A percentile compares a stretch with the other conserved stretches of the same genome.
Evolutionary conservation across 2,888 invertebrate genomes (phyloP).

Genomic region (Microctonus brassicae): DNA sequence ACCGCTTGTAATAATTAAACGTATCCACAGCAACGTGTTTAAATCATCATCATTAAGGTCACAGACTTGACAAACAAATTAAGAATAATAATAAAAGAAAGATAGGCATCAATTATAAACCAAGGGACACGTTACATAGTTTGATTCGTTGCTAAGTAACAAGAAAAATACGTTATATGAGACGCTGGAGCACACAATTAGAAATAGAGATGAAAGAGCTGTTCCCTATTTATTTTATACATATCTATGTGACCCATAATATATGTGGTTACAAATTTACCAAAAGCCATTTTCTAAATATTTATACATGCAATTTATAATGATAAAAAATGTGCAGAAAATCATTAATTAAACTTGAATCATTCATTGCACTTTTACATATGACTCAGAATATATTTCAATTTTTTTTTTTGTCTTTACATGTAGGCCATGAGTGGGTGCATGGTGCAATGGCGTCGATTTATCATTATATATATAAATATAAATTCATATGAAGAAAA

Average conservation of each 20-base stretch:
- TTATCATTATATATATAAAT: not conserved
- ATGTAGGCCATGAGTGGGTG: slow-evolving; percentile 30
- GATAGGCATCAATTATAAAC: not conserved
- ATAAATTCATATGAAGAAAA: not conserved
- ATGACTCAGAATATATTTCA: slow-evolving; percentile 1
- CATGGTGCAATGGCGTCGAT: not conserved
- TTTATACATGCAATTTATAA: not conserved
- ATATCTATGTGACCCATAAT: too few species aligned
- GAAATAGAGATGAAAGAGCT: too few species aligned
- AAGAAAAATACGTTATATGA: not conserved
- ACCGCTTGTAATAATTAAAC: too few species aligned
- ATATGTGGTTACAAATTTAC: too few species aligned
- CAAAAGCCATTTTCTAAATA: too few species aligned
- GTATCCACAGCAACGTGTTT: too few species aligned
- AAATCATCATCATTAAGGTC: not conserved
- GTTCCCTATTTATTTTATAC: too few species aligned
- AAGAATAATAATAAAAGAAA: too few species aligned
- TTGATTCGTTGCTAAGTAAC: not conserved
- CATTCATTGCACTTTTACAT: slow-evolving; percentile 15
- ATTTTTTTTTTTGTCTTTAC: not conserved
- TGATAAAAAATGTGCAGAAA: not conserved
- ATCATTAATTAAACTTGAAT: not conserved
- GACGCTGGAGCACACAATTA: too few species aligned
- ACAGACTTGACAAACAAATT: too few species aligned
- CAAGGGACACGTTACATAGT: not conserved